Base-by-base conservation (phyloP, 2,797 vertebrate species). In the Sebastes vulpes region DNA sequence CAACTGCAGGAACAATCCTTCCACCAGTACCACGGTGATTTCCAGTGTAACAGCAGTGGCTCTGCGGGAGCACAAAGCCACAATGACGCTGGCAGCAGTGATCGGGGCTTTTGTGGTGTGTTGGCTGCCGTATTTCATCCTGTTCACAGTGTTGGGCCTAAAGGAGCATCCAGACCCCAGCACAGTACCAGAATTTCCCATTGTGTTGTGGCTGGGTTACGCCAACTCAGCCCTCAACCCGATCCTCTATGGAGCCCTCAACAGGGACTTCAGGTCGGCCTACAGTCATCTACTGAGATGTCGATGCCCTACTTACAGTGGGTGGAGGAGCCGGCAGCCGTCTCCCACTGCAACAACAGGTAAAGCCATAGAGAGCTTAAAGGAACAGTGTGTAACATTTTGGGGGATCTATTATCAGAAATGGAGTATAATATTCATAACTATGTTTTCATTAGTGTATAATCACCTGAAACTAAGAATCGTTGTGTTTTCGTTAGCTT, bases 111-210 rank as follows among this genome's bases (percentile, higher is more conserved):
- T 99, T 83, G 92, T 98, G 4, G 69, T 98, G 29, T 99, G 98
- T 92, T 99, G 98, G 98, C 95, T 99, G 69, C 98, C 98, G 4
- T 99, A 99, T 91, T 99, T 99, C 88, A 97, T 98, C 0, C 88
- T 97, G 20, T 99, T 99, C 75, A 97, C 95, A 0, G 96, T 98
- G 80, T 90, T 97, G 21, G 98, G 98, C 1, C 63, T 98, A 38
- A 80, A 46, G 58, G 96, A 97, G 60, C 92, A 97, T 65, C 84
- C 86, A 1, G 87, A 95, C 70, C 89, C 90, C 0, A 79, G 86
- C 79, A 84, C 65, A 18, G 91, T 92, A 18, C 88, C 93, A 1
- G 83, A 88, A 28, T 96, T 95, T 80, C 90, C 96, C 1, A 70
- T 98, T 0, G 98, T 99, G 20, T 83, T 98, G 61, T 99, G 98